These are phyloP conservation scores for Ophonus ardosiacus DNA, from an alignment of 2,888 invertebrate genomes.

Conservation along the genomic window DNA sequence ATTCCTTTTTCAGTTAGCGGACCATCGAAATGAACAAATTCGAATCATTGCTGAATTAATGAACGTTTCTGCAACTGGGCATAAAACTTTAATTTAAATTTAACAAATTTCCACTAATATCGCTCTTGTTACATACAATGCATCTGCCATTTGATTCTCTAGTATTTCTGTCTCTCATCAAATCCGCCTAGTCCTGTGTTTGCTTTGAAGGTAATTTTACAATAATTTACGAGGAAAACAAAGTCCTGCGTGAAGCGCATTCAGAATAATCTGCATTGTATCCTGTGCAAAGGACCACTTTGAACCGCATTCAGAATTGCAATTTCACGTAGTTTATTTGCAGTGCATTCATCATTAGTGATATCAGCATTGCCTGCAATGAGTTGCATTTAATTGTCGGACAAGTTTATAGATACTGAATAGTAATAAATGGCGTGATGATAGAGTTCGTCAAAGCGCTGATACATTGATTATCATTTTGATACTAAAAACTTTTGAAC, in stretches of 20 bases:
- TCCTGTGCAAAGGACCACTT: conserved; percentile 11
- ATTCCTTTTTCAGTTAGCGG: too few relatives aligned
- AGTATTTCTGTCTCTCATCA: neutral
- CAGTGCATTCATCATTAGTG: neutral
- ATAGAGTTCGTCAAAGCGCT: neutral
- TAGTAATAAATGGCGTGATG: neutral
- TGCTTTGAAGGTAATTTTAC: conserved; percentile 7
- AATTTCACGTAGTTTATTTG: conserved; percentile 12
- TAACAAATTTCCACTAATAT: too few relatives aligned
- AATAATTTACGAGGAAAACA: conserved; percentile 1
- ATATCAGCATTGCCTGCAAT: neutral
- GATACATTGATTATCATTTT: neutral
- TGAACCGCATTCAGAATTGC: conserved; percentile 16
- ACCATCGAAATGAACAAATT: too few relatives aligned
- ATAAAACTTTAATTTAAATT: too few relatives aligned
- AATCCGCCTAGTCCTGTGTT: neutral
- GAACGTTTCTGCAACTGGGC: too few relatives aligned
- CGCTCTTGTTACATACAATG: too few relatives aligned
- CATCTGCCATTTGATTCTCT: too few relatives aligned
- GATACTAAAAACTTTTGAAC: too few relatives aligned
- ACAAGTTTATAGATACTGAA: neutral
- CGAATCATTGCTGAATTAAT: too few relatives aligned
- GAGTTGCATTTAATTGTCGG: conserved; percentile 19
- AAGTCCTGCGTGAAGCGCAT: conserved; percentile 11
- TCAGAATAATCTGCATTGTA: conserved; percentile 10